These are phyloP conservation scores for Aspiorhynchus laticeps DNA, from an alignment of 2,113 vertebrate genomes.

Conservation along the genomic window DNA sequence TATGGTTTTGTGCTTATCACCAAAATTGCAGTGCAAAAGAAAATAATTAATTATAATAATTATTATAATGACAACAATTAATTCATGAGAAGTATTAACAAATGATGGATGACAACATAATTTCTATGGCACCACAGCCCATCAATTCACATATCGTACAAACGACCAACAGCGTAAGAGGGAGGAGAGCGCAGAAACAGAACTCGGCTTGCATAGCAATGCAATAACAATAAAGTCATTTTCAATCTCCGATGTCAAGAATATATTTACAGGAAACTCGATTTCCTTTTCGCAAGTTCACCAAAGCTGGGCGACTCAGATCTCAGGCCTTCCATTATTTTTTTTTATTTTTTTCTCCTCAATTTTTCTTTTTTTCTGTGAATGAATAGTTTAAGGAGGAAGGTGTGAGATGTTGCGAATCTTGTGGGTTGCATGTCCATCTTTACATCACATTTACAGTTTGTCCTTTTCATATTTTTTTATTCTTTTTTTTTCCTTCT, in stretches of 20 bases:
- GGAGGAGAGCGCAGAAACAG: constrained; percentile 80
- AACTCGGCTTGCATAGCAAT: constrained; percentile 98
- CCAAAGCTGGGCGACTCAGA: constrained; percentile 68
- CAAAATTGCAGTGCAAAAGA: constrained; percentile 99
- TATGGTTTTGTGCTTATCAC: constrained; percentile 99
- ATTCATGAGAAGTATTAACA: constrained; percentile 76
- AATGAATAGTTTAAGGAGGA: constrained; percentile 81
- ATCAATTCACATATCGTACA: constrained; percentile 99
- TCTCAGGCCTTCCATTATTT: constrained; percentile 60
- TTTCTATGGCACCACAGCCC: constrained; percentile 98
- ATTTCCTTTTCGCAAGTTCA: constrained; percentile 71
- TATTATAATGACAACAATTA: constrained; percentile 72
- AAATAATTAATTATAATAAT: constrained; percentile 82
- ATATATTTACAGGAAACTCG: constrained; percentile 94
- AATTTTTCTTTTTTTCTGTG: constrained; percentile 70
- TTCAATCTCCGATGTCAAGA: constrained; percentile 72
- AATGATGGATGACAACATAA: constrained; percentile 92
- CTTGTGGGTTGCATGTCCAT: constrained; percentile 91
- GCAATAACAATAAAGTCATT: constrained; percentile 82
- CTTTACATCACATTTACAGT: constrained; percentile 99
- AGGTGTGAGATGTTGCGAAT: constrained; percentile 82
- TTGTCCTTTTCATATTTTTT: constrained; percentile 53
- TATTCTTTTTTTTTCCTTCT: constrained; percentile 36
- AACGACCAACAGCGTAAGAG: constrained; percentile 88
- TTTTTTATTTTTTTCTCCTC: constrained; percentile 65